A percentile compares a stretch with the other conserved stretches of the same genome.
Conservation (phyloP, 1,140 invertebrate genomes). For the Frieseomelitta varia region DNA sequence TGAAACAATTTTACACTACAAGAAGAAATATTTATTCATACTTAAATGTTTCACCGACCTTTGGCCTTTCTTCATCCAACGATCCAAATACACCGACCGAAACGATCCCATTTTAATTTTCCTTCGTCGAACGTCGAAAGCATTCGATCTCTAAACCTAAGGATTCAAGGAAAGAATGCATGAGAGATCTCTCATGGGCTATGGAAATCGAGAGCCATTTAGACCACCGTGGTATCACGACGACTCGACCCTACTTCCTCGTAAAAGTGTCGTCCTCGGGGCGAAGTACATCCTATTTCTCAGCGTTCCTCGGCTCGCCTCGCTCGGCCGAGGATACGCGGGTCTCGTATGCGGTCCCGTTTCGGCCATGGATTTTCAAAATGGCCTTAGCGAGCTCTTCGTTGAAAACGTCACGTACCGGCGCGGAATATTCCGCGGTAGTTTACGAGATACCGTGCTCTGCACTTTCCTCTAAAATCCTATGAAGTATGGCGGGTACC, state of each 20-base stretch:
- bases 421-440: constrained; percentile 52
- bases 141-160: neutral
- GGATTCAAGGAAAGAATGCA: neutral
- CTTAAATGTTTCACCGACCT: too few species aligned
- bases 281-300: constrained; percentile 59
- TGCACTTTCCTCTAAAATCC: constrained; percentile 52
- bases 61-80: too few species aligned
- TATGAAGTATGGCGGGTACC: constrained; percentile 42
- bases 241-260: constrained; percentile 31
- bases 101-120: neutral
- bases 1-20: too few species aligned
- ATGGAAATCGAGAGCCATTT: constrained; percentile 12
- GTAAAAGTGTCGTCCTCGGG: constrained; percentile 57
- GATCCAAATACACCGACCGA: neutral
- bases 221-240: constrained; percentile 17
- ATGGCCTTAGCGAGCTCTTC: constrained; percentile 25
- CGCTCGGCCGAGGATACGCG: constrained; percentile 13
- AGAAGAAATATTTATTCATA: too few species aligned
- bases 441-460: constrained; percentile 48
- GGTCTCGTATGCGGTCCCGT: constrained; percentile 25
- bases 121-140: neutral
- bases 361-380: constrained; percentile 62
- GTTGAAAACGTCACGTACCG: constrained; percentile 46
- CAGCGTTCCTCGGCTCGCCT: constrained; percentile 35
- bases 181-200: neutral